Evolutionary conservation across 2,113 vertebrate species (phyloP), one percentile per base, ranked within the genome.

Genomic region (Hystrix cristata): DNA sequence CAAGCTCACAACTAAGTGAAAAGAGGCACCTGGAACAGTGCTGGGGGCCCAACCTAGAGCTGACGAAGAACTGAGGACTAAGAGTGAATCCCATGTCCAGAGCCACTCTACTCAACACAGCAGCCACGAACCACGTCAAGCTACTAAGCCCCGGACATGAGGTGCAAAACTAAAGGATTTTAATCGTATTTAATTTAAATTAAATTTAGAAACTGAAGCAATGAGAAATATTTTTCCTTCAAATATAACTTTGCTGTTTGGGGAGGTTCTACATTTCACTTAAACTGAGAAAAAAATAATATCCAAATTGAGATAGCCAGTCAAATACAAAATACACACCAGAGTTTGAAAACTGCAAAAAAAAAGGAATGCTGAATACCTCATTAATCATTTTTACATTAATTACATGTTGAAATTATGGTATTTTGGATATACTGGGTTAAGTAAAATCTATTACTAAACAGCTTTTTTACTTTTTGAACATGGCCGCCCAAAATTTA

Each of bases 401-500:
- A 19, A 81, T 48, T 78, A 67, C 64, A 71, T 57, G 57, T 78
- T 90, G 62, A 86, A 89, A 83, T 72, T 81, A 71, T 82, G 46
- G 53, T 84, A 85, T 76, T 91, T 67, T 86, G 5, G 48, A 60
- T 65, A 87, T 15, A 9, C 2, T 83, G 62, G 38, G 23, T 82
- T 92, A 87, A 90, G 76, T 51, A 92, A 88, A 85, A 76, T 57
- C 27, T 71, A 78, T 23, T 84, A 72, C 51, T 59, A 92, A 87
- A 90, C 64, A 60, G 53, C 23, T 59, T 84, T 83, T 88, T 74
- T 74, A 80, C 53, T 64, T 79, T 51, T 84, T 84, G n/a, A 76
- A 82, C 69, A 62, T 53, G 43, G 51, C 72, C 83, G 29, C 65
- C 57, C 0, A 5, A 80, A 87, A 90, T 34, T 67, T 87, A 80